Percentiles rank a stretch among this genome's conserved stretches.
Conservation (phyloP, 2,888 invertebrate species). For the Choreutis nemorana region DNA sequence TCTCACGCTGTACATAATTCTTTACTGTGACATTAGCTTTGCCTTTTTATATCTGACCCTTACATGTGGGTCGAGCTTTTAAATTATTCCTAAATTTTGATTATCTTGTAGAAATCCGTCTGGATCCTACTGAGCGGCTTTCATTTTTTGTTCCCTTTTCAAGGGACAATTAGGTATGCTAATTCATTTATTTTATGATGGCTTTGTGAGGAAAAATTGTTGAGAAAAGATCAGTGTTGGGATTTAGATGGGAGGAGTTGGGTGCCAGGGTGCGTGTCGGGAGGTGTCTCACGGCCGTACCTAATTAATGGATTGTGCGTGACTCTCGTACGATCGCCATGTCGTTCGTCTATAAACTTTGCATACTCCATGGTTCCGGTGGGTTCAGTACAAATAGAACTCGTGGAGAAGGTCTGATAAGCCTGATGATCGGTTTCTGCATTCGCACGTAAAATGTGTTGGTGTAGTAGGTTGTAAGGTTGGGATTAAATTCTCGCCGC, state of each 20-base stretch:
- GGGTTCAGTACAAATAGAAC: no score
- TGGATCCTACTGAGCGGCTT: constrained; percentile 34
- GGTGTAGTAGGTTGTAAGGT: no score
- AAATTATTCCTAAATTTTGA: constrained; percentile 54
- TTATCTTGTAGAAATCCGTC: constrained; percentile 47
- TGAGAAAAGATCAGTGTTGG: constrained; percentile 36
- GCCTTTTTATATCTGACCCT: constrained; percentile 29
- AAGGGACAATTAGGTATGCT: constrained; percentile 58
- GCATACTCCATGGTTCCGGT: no score
- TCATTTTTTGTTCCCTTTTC: constrained; percentile 47
- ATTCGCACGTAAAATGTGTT: constrained; percentile 22
- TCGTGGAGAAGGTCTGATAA: constrained; percentile 17
- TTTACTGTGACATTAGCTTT: constrained; percentile 36
- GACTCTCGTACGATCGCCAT: constrained; percentile 26
- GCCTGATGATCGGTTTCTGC: constrained; percentile 21
- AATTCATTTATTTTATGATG: constrained; percentile 55
- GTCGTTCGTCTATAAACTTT: no score
- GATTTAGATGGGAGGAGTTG: constrained; percentile 23
- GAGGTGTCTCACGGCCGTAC: constrained; percentile 24
- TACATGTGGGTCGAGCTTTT: constrained; percentile 43
- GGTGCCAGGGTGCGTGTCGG: constrained; percentile 14
- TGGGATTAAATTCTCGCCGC: no score
- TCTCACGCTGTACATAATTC: constrained; percentile 24
- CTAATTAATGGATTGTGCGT: constrained; percentile 37
- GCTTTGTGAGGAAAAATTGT: constrained; percentile 33